Evolutionary conservation across 53 echinoderm and acorn worm genomes (phyloP).

Genomic region (Luidia sarsii): DNA sequence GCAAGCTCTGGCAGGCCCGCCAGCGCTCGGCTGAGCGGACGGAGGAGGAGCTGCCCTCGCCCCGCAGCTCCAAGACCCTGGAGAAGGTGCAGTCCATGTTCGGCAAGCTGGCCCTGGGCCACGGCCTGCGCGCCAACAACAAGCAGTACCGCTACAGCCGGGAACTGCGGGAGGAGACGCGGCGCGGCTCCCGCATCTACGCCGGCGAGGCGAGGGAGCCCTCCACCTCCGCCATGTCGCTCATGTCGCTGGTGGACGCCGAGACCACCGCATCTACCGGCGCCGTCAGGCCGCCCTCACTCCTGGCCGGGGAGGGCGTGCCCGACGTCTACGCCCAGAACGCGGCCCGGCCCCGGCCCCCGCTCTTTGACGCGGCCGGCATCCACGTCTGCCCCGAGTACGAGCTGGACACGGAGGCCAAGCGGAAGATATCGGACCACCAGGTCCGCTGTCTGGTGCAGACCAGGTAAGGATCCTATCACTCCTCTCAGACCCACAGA

Average conservation of each 20-base stretch:
- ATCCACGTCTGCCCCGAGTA: conserved; percentile 75
- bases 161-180: conserved; percentile 77
- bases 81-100: conserved; percentile 61
- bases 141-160: conserved; percentile 90
- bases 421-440: conserved; percentile 89
- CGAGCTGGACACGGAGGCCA: conserved; percentile 74
- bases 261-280: conserved; percentile 32
- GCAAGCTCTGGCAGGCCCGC: conserved; percentile 64
- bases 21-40: conserved; percentile 67
- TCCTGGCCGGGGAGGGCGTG: conserved; percentile 6
- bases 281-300: neutral
- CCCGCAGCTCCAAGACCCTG: conserved; percentile 25
- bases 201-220: neutral
- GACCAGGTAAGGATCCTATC: conserved; percentile 90
- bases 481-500: no score
- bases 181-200: conserved; percentile 67
- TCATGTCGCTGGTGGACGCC: conserved; percentile 59
- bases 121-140: conserved; percentile 57
- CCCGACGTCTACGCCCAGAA: conserved; percentile 6
- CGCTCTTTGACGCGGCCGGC: conserved; percentile 72
- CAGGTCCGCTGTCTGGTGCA: conserved; percentile 88
- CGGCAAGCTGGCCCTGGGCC: conserved; percentile 69
- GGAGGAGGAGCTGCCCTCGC: conserved; percentile 53
- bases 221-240: conserved; percentile 22
- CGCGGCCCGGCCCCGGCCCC: conserved; percentile 25